Percentiles rank a stretch among this genome's conserved stretches.
phyloP scores from a whole-genome alignment of 2,113 vertebrate genomes.

The Hyaena hyaena region DNA sequence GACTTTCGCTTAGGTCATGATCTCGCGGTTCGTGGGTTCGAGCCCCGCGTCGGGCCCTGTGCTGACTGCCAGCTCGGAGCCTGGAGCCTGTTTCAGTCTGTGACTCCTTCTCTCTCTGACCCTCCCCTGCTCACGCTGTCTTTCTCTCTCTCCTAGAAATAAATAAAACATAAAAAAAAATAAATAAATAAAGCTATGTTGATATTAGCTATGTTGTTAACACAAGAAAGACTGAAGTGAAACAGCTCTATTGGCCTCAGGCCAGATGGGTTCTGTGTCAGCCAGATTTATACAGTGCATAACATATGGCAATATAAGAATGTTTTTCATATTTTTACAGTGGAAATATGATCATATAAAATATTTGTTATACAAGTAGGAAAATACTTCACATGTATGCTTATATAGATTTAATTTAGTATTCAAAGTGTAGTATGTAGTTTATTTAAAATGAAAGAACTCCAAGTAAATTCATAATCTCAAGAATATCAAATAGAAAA shows the following conservation, averaged over 20 bases:
- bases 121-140: too few species aligned
- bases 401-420: background rate
- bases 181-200: conserved; percentile 58
- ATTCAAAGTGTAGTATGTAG: background rate
- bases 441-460: background rate
- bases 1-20: too few species aligned
- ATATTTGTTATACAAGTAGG: background rate
- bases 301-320: conserved; percentile 66
- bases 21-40: too few species aligned
- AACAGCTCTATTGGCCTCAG: conserved; percentile 51
- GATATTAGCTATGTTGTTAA: conserved; percentile 69
- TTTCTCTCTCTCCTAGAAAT: too few species aligned
- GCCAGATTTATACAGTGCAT: conserved; percentile 10
- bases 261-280: background rate
- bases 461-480: conserved; percentile 16
- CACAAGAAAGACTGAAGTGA: conserved; percentile 63
- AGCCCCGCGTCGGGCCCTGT: too few species aligned
- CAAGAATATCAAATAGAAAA: background rate
- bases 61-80: too few species aligned
- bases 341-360: conserved; percentile 31
- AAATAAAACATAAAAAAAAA: too few species aligned
- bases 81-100: too few species aligned
- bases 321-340: conserved; percentile 5
- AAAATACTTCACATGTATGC: background rate
- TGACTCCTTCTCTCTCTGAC: too few species aligned